Evolutionary conservation across 2,113 vertebrate species (phyloP).

Genomic region (Dasyprocta punctata): DNA sequence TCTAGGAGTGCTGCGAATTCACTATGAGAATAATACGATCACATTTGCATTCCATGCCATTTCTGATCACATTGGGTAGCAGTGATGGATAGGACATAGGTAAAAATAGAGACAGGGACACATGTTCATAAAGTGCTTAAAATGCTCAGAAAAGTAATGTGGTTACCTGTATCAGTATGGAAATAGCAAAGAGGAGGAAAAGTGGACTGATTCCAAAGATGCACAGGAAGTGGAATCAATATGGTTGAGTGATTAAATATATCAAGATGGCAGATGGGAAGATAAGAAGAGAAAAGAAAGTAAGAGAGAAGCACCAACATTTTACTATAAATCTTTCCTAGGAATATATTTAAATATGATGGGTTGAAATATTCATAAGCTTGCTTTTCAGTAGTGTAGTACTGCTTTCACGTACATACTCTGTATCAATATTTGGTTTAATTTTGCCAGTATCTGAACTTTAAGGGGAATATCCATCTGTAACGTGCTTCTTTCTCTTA

Average conservation of each 20-base stretch:
- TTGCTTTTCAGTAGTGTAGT: neutral
- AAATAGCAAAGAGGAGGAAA: neutral
- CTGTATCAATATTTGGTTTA: neutral
- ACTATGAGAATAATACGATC: neutral
- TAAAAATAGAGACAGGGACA: neutral
- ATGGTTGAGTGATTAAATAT: neutral
- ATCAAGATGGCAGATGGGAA: neutral
- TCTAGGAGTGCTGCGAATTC: neutral
- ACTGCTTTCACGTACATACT: neutral
- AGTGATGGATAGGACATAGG: neutral
- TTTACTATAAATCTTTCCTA: neutral
- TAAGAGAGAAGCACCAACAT: neutral
- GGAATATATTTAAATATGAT: slow-evolving; percentile 29
- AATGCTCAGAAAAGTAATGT: neutral
- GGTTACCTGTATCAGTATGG: neutral
- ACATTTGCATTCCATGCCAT: neutral
- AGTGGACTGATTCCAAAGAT: neutral
- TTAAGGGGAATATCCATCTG: neutral
- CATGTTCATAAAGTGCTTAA: neutral
- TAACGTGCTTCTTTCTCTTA: neutral
- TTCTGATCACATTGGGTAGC: neutral
- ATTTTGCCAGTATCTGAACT: neutral
- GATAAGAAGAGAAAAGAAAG: neutral
- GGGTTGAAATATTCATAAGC: neutral
- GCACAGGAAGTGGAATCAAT: neutral